Base-by-base conservation (phyloP, 2,888 invertebrate species). In the Spatulosminthurus flaviceps region DNA sequence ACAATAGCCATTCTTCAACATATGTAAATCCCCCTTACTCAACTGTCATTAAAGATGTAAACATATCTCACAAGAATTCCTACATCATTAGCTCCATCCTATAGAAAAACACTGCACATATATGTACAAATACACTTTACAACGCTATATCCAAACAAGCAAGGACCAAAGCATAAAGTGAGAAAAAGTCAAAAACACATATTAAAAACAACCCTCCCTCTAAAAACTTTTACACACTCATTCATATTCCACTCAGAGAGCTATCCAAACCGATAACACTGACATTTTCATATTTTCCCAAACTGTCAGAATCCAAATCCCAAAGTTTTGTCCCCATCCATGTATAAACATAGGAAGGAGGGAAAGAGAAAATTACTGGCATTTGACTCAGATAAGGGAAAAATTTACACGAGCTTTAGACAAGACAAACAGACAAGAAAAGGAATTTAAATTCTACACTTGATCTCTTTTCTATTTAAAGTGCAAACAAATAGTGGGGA, bases 201-300 rank as follows among this genome's bases (percentile, higher is more conserved):
- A 41, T 41, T 9, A 2, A 51, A 51, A 51, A 13, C n/a, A 51
- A 16, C 16, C 51, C 16, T 16, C 51, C 51, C n/a, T n/a, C n/a
- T n/a, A n/a, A n/a, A n/a, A 19, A 51, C 51, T 51, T 69, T 34
- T 13, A 1, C 34, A n/a, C 21, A 51, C 26, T 51, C 72, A 72
- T 72, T 72, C 72, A 28, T 51, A 72, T 72, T 72, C 72, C 19
- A 51, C 51, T 72, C 72, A 72, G 51, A 43, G n/a, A n/a, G n/a
- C n/a, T n/a, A n/a, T n/a, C 51, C 24, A 26, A 0, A 29, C 7
- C 43, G 9, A 51, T 19, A 51, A n/a, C 42, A 29, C 24, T 43
- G 70, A 70, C 70, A 41, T 41, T 70, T 41, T 70, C 19, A 70
- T 34, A 70, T 70, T 70, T 70, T 41, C 67, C 67, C 2, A 11